Percentiles rank a stretch among this genome's conserved stretches.
These are phyloP conservation scores for Drymonia ruficornis DNA, from an alignment of 2,888 invertebrate genomes.

Conservation along the genomic window DNA sequence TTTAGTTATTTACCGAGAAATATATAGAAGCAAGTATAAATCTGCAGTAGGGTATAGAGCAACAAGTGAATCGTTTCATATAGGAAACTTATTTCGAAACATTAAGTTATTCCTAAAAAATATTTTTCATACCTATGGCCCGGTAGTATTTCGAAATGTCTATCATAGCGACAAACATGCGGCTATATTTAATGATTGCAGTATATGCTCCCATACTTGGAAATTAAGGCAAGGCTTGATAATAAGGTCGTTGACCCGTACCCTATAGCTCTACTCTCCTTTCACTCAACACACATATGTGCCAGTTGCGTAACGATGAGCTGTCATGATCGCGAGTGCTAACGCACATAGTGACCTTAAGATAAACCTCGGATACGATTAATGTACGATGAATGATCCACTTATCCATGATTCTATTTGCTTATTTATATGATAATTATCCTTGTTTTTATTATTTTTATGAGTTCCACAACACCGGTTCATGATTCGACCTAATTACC, in stretches of 20 bases:
- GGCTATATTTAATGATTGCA: conserved; percentile 12
- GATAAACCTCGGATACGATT: conserved; percentile 31
- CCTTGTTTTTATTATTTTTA: conserved; percentile 19
- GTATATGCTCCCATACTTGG: conserved; percentile 26
- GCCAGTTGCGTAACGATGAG: conserved; percentile 56
- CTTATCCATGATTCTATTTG: conserved; percentile 14
- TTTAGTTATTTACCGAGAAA: no score
- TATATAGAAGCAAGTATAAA: no score
- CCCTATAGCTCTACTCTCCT: conserved; percentile 47
- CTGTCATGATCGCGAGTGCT: conserved; percentile 48
- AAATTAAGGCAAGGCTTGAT: conserved; percentile 41
- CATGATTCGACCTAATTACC: no score
- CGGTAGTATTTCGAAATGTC: background rate
- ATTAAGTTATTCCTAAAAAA: background rate
- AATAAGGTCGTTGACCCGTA: conserved; percentile 56
- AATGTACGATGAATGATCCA: conserved; percentile 27
- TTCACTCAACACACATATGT: conserved; percentile 60
- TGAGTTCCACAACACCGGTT: no score
- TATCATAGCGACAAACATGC: background rate
- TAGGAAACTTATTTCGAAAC: no score
- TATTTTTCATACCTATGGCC: background rate
- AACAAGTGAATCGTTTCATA: no score
- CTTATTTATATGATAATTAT: conserved; percentile 29
- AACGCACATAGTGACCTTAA: conserved; percentile 29
- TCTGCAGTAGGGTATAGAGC: no score